A percentile compares a stretch with the other conserved stretches of the same genome.
Conservation (phyloP, 2,113 vertebrate genomes). For the Periophthalmodon schlosseri region DNA sequence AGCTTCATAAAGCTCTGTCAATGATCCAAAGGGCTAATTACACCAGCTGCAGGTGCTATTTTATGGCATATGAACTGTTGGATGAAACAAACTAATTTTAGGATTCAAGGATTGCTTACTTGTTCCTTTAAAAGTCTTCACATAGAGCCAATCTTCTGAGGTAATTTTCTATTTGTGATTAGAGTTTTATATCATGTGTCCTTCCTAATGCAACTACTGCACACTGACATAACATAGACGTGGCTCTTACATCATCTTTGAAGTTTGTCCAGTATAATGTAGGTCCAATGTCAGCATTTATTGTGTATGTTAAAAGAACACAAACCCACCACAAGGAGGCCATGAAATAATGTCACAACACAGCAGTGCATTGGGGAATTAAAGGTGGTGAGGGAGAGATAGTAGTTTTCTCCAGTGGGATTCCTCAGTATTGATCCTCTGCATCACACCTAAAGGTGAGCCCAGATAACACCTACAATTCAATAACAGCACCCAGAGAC, state of each 20-base stretch:
- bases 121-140: background rate
- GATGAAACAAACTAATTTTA: background rate
- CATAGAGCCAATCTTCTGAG: background rate
- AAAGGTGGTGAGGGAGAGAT: conserved; percentile 21
- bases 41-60: background rate
- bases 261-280: background rate
- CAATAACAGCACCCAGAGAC: conserved; percentile 42
- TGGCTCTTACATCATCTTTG: too few species aligned
- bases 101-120: background rate
- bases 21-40: background rate
- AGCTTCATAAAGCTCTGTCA: conserved; percentile 7
- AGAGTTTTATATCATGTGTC: background rate
- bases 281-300: conserved; percentile 13
- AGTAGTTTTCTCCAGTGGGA: conserved; percentile 39
- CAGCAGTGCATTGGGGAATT: conserved; percentile 12
- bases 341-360: conserved; percentile 12
- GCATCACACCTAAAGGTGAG: conserved; percentile 43
- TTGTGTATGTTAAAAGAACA: background rate
- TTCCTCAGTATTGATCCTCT: conserved; percentile 62
- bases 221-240: background rate
- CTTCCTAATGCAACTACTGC: background rate
- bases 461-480: conserved; percentile 56
- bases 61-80: conserved; percentile 5
- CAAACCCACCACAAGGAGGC: background rate
- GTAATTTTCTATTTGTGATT: background rate